Evolutionary conservation across 2,888 invertebrate species (phyloP), one percentile per base, ranked within the genome.

Genomic region (Spisula solida): DNA sequence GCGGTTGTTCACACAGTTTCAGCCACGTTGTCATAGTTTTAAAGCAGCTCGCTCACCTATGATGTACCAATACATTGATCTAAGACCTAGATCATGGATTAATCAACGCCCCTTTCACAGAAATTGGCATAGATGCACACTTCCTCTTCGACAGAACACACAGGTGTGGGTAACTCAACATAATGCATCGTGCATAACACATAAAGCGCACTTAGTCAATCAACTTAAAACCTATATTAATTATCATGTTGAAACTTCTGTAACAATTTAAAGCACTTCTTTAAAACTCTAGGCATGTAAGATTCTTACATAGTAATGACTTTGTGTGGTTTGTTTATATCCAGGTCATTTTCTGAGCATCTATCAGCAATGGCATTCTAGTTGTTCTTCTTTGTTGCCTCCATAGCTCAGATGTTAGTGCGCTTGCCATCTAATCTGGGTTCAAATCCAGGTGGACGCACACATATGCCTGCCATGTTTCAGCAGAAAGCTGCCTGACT

Each of bases 61-160:
- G 31, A 82, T 89, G 66, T 86, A 90, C 85, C 86, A 88, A 75
- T 84, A 84, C 48, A 83, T 86, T 79, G 88, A 88, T 75, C 55
- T 48, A 16, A 81, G 87, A 48, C 85, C 87, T 81, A 81, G 88
- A 60, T 82, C 87, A 2, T 87, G 82, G 87, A 48, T 85, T 81
- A 82, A 78, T 70, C 85, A 84, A 48, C 66, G 14, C 25, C 81
- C 56, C 31, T 81, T 82, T 29, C 14, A 56, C 14, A 31, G 75
- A 51, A 85, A 85, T 55, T 82, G 85, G 82, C 87, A 87, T 60
- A 82, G 87, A 29, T 66, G 85, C 48, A 79, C 87, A 55, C 82
- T 56, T 34, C 90, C 87, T 41, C 79, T 47, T 29, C 75, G 78
- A 29, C 70, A 87, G 55, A 78, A 41, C 80, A 60, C 85, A 60